Conservation (phyloP, 2,113 vertebrate species). For the Chlamydotis undulata region DNA sequence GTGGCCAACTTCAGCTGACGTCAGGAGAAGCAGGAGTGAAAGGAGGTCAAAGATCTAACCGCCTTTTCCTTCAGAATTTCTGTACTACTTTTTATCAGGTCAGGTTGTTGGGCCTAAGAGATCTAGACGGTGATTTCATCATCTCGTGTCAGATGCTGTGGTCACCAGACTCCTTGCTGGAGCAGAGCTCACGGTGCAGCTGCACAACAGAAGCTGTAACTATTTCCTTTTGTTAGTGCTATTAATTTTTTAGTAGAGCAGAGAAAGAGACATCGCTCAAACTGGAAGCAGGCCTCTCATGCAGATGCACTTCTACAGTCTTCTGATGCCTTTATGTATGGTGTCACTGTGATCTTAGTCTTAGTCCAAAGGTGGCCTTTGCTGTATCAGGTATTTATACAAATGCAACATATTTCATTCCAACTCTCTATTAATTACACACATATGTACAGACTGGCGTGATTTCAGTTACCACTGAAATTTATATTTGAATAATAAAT, state of each 20-base stretch:
- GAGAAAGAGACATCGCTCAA: not conserved
- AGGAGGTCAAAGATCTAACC: not conserved
- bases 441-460: not conserved
- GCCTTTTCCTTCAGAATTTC: not conserved
- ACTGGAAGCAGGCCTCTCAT: not conserved
- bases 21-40: not conserved
- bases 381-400: not conserved
- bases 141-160: not conserved
- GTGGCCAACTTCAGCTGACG: not conserved
- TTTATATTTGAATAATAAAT: conserved; percentile 44
- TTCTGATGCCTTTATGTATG: not conserved
- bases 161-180: not conserved
- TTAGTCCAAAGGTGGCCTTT: not conserved
- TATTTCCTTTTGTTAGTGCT: not conserved
- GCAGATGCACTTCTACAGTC: not conserved
- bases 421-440: not conserved
- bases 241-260: not conserved
- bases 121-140: not conserved
- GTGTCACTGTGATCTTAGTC: not conserved
- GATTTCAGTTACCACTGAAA: conserved; percentile 8
- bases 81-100: not conserved
- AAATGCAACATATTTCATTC: not conserved
- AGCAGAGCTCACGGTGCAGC: not conserved
- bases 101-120: not conserved
- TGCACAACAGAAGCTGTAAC: not conserved